Evolutionary conservation across 2,113 vertebrate genomes (phyloP), one percentile per base, ranked within the genome.

Genomic region (Zosterops japonicus): DNA sequence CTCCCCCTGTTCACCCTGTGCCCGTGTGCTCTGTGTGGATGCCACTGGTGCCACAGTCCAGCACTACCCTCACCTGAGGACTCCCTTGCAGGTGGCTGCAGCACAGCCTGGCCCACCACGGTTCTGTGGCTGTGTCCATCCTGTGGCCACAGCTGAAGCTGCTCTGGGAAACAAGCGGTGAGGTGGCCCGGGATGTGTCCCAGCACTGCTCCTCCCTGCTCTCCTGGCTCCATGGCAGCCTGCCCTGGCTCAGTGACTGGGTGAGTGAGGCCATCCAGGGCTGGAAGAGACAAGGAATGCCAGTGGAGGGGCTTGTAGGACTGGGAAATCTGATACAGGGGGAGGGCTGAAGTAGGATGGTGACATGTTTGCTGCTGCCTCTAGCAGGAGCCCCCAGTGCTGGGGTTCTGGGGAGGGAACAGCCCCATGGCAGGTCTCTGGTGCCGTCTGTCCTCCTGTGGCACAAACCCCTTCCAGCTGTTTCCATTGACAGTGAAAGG

Each of bases 1-100:
- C 4, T 61, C 0, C 22, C 11, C 36, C 10, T 12, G 0, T 6
- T 33, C 22, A 2, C 39, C 9, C 41, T 1, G 8, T 1, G 53
- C 18, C 41, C 14, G 2, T 0, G 8, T 12, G 46, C 59, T 31
- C 33, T 2, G 1, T 21, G 47, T 29, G 33, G 21, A 11, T 52
- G 44, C 19, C 2, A 1, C 31, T 4, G 39, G 53, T 14, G 31
- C 87, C 8, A 1, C 68, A 35, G 28, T 18, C 59, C 29, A 11
- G 79, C 1, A 0, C 14, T 36, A 52, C 24, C 16, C 19, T 63
- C 63, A 64, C 1, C 35, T 3, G 15, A n/a, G 59, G 6, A 8
- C 63, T 67, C 20, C 22, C 35, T 21, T 89, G 29, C 85, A 99
- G 99, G 96, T 99, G 99, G 99, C 79, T 99, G 79, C 97, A 98